Conservation (phyloP, 2,888 invertebrate genomes). For the Megaustenia siamemsis region DNA sequence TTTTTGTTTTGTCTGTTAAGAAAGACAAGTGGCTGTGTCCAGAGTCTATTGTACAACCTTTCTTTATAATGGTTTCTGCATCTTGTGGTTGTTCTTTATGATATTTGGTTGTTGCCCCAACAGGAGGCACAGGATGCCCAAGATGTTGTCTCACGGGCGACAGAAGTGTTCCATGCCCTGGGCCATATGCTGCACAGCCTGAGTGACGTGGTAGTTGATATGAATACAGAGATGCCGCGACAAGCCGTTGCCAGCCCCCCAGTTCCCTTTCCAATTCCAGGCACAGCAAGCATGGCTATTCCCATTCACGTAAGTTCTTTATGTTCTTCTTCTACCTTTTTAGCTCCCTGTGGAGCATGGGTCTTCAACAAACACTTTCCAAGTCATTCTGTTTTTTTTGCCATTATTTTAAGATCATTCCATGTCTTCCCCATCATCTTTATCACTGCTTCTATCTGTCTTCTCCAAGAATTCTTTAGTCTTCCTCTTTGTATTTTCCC, state of each 20-base stretch:
- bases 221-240: constrained; percentile 86
- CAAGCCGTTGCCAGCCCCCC: constrained; percentile 80
- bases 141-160: constrained; percentile 86
- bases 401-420: too few relatives aligned
- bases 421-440: too few relatives aligned
- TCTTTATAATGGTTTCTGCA: background rate
- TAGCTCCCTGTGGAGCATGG: too few relatives aligned
- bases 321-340: too few relatives aligned
- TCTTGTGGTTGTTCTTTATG: background rate
- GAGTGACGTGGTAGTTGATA: constrained; percentile 90
- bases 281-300: constrained; percentile 45
- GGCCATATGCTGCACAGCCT: constrained; percentile 93
- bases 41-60: background rate
- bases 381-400: too few relatives aligned
- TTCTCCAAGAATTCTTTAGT: too few relatives aligned
- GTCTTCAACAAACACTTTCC: too few relatives aligned
- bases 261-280: constrained; percentile 29
- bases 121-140: constrained; percentile 81
- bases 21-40: too few relatives aligned
- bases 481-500: too few relatives aligned
- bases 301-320: constrained; percentile 49
- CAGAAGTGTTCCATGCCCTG: constrained; percentile 90
- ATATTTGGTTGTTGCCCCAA: too few relatives aligned
- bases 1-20: too few relatives aligned
- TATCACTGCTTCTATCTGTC: too few relatives aligned